phyloP scores from a whole-genome alignment of 2,888 invertebrate species.

The Alloscopus bannaensis region DNA sequence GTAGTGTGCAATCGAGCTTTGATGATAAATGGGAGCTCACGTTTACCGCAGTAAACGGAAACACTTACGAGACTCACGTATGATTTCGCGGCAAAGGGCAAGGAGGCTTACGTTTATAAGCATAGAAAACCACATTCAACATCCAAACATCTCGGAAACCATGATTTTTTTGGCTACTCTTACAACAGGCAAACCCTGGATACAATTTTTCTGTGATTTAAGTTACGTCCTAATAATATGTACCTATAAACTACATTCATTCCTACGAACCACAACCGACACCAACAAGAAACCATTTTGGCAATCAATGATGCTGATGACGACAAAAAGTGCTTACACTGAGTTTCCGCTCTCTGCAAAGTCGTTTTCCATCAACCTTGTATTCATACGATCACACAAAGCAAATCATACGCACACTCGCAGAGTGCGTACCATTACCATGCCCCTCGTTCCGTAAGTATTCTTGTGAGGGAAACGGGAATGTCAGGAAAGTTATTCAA shows the following conservation, averaged over 20 bases:
- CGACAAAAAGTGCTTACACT: constrained; percentile 50
- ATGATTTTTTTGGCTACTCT: too few relatives aligned
- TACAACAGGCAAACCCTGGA: too few relatives aligned
- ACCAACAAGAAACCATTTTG: too few relatives aligned
- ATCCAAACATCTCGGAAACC: too few relatives aligned
- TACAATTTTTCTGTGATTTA: too few relatives aligned
- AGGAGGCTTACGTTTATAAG: too few relatives aligned
- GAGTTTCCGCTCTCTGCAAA: constrained; percentile 38
- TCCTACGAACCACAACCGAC: too few relatives aligned
- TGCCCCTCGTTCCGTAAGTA: constrained; percentile 7
- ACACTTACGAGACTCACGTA: constrained; percentile 53
- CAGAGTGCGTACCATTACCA: constrained; percentile 21
- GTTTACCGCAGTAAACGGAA: constrained; percentile 56
- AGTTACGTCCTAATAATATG: too few relatives aligned
- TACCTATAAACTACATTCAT: too few relatives aligned
- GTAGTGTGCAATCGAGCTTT: constrained; percentile 58
- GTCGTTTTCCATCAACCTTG: constrained; percentile 10
- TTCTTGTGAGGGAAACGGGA: constrained; percentile 37
- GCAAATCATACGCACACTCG: constrained; percentile 23
- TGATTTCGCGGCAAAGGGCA: too few relatives aligned
- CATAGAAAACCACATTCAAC: too few relatives aligned
- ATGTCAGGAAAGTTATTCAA: constrained; percentile 62
- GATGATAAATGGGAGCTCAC: constrained; percentile 58
- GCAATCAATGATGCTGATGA: constrained; percentile 25
- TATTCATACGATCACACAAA: constrained; percentile 46